Evolutionary conservation across 2,113 vertebrate species (phyloP), one percentile per base, ranked within the genome.

Genomic region (Neolamprologus toae): DNA sequence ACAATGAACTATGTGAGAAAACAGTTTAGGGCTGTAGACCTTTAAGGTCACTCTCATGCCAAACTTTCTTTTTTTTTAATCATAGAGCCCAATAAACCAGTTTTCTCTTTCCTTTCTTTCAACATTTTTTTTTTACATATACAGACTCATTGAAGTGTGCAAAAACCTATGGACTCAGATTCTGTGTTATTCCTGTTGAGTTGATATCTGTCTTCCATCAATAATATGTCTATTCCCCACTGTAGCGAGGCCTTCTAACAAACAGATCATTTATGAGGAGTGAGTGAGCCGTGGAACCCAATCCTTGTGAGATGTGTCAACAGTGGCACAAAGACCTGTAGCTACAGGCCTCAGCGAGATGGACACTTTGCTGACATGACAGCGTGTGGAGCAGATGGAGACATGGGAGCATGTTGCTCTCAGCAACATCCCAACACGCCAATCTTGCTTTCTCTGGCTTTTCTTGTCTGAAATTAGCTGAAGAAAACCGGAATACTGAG

Each of bases 251-350:
- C 31, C 68, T 89, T 86, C 84, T 21, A 93, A 93, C 92, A 92
- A 90, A 93, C 87, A 82, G 9, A 88, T 94, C 81, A 80, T 92
- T 92, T 93, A 89, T 83, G 59, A 78, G 49, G 45, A 90, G 68
- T 9, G 73, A 88, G 86, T 53, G 81, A 91, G 83, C 83, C 5
- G n/a, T 80, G 93, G 91, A 94, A 93, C 93, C 88, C 81, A 92
- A 91, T 92, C 89, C 89, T 81, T 93, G 90, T 92, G 91, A 94
- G 88, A 91, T 80, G 91, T 86, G 90, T 91, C 86, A 86, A 91
- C 89, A 86, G 88, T 19, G 68, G 83, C 89, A 93, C 88, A 93
- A 91, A 91, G 91, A 84, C 53, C 59, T 82, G 90, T 40, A 86
- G 90, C 88, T 80, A 68, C 61, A 85, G 86, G 81, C 55, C 81